phyloP scores from a whole-genome alignment of 1,140 invertebrate species.

The Ceratosolen solmsi region DNA sequence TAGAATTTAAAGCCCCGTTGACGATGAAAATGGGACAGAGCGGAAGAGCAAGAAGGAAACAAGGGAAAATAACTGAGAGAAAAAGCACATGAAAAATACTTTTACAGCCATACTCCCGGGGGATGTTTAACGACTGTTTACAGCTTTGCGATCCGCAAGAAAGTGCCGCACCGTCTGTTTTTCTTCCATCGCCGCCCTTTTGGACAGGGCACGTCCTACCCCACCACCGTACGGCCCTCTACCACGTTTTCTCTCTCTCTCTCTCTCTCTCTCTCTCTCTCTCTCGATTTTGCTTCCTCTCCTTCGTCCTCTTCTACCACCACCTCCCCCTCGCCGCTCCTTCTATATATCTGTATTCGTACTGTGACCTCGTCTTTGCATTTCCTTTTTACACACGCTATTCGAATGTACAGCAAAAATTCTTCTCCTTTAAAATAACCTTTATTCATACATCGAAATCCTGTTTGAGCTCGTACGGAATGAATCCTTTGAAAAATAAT shows the following conservation, averaged over 20 bases:
- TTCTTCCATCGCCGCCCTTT: not conserved
- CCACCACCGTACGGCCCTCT: not conserved
- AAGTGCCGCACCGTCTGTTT: not conserved
- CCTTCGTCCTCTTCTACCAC: no score
- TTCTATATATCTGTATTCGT: not conserved
- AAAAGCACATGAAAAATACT: slow-evolving; percentile 28
- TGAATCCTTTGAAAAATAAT: not conserved
- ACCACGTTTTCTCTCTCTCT: not conserved
- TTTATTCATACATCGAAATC: no score
- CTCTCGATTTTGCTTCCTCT: not conserved
- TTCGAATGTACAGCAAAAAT: not conserved
- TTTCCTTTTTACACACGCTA: not conserved
- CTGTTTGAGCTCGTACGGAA: no score
- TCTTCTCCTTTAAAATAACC: not conserved
- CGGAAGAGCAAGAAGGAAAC: not conserved
- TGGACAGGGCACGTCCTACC: not conserved
- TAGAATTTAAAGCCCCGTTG: not conserved
- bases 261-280: not conserved
- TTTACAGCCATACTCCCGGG: slow-evolving; percentile 18
- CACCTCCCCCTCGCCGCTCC: not conserved
- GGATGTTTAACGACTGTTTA: slow-evolving; percentile 44
- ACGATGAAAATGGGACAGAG: not conserved
- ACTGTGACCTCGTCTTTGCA: not conserved
- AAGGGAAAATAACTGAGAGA: not conserved
- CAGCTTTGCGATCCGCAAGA: slow-evolving; percentile 20